Percentiles rank a stretch among this genome's conserved stretches.
phyloP scores from a whole-genome alignment of 2,888 invertebrate species.

The Synanthedon myopaeformis region DNA sequence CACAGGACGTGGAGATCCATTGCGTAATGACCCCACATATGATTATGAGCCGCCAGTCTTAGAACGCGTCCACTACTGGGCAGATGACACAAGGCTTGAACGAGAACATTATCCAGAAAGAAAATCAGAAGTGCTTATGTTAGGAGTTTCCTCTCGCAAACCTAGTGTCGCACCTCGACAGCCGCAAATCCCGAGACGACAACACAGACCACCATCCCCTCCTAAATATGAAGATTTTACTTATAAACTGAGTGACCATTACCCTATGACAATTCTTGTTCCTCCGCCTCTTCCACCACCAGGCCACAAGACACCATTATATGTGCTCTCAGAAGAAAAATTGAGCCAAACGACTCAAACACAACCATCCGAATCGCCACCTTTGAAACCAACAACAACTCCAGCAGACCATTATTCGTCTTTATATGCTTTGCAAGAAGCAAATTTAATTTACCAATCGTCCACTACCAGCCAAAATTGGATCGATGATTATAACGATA shows the following conservation, averaged over 20 bases:
- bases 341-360: conserved; percentile 18
- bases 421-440: conserved; percentile 70
- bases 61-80: conserved; percentile 85
- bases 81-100: conserved; percentile 74
- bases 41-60: conserved; percentile 87
- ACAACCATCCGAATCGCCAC: conserved; percentile 23
- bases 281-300: conserved; percentile 74
- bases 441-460: conserved; percentile 75
- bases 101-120: conserved; percentile 63
- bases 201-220: conserved; percentile 20
- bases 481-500: conserved; percentile 38
- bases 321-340: conserved; percentile 35
- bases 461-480: conserved; percentile 66
- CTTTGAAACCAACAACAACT: conserved; percentile 19
- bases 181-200: conserved; percentile 32
- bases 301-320: conserved; percentile 44
- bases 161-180: conserved; percentile 70
- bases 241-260: conserved; percentile 63
- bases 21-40: conserved; percentile 87
- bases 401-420: conserved; percentile 31
- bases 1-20: conserved; percentile 82
- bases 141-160: conserved; percentile 77
- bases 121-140: conserved; percentile 77
- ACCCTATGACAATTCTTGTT: conserved; percentile 76
- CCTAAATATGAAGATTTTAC: conserved; percentile 63